phyloP scores from a whole-genome alignment of 2,888 invertebrate species.

The Nasonovia ribisnigri region DNA sequence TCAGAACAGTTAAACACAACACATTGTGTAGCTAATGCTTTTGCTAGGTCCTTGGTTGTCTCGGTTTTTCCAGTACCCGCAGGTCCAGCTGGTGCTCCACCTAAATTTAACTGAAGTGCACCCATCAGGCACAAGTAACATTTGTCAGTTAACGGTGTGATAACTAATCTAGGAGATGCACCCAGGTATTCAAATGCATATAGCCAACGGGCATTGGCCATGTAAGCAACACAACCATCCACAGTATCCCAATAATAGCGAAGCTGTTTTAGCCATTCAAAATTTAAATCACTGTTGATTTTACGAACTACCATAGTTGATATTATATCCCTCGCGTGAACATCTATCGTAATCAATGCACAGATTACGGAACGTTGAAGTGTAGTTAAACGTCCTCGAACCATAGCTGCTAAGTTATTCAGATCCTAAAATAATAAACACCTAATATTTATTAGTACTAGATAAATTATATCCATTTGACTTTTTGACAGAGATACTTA shows the following conservation, averaged over 20 bases:
- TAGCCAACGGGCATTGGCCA: constrained; percentile 89
- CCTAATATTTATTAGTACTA: not conserved
- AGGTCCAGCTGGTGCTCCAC: constrained; percentile 87
- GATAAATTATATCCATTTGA: not conserved
- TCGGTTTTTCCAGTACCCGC: constrained; percentile 94
- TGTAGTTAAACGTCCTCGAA: constrained; percentile 79
- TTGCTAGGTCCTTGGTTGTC: constrained; percentile 94
- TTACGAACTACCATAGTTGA: constrained; percentile 76
- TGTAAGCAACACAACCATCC: constrained; percentile 74
- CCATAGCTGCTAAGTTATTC: constrained; percentile 83
- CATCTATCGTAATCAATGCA: constrained; percentile 90
- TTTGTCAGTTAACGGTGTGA: constrained; percentile 93
- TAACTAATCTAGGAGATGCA: constrained; percentile 87
- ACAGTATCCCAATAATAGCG: constrained; percentile 89
- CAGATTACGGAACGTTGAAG: constrained; percentile 83
- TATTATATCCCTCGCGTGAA: constrained; percentile 90
- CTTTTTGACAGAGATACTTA: constrained; percentile 68
- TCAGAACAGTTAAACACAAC: constrained; percentile 97
- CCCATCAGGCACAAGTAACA: constrained; percentile 94
- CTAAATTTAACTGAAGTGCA: constrained; percentile 78
- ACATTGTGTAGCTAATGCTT: constrained; percentile 95
- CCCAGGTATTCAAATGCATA: constrained; percentile 97
- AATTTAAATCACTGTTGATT: constrained; percentile 70
- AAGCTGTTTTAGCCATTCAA: constrained; percentile 92
- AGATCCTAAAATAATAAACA: constrained; percentile 74